These are phyloP conservation scores for Carduelis carduelis DNA, from an alignment of 2,797 vertebrate genomes.

Conservation along the genomic window DNA sequence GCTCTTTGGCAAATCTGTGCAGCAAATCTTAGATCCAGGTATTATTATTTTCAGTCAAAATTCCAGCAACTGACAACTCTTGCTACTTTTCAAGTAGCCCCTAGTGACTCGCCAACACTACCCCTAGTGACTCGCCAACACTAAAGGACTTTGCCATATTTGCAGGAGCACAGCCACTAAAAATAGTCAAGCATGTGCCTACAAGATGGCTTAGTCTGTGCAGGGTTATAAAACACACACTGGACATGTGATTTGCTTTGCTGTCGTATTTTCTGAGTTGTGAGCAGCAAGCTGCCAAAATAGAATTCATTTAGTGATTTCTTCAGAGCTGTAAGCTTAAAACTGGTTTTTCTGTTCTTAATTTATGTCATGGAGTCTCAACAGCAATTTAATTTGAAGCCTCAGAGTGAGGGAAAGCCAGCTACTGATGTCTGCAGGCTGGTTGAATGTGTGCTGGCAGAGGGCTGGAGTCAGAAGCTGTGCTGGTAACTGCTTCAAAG, in stretches of 20 bases:
- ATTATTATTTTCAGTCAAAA: conserved; percentile 53
- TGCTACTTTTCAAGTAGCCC: conserved; percentile 60
- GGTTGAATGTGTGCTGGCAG: conserved; percentile 48
- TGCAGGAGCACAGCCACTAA: conserved; percentile 59
- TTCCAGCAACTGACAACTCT: conserved; percentile 30
- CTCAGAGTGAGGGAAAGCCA: conserved; percentile 27
- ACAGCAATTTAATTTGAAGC: conserved; percentile 66
- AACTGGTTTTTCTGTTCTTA: conserved; percentile 68
- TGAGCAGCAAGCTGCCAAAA: conserved; percentile 58
- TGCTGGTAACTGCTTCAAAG: conserved; percentile 46
- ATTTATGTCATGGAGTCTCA: conserved; percentile 64
- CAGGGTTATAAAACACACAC: conserved; percentile 41
- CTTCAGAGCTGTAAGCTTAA: conserved; percentile 60
- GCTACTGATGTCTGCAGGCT: conserved; percentile 62
- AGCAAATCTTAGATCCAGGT: conserved; percentile 57
- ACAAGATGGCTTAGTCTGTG: conserved; percentile 44
- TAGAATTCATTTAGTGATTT: conserved; percentile 44
- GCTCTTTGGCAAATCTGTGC: conserved; percentile 46
- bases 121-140: conserved; percentile 14
- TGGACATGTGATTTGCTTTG: conserved; percentile 49
- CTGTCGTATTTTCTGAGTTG: conserved; percentile 32
- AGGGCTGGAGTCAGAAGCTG: conserved; percentile 38
- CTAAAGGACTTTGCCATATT: conserved; percentile 50
- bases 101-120: conserved; percentile 5
- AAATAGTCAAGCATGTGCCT: conserved; percentile 61